Conservation (phyloP, 2,797 vertebrate species). For the Dicrostonyx torquatus region DNA sequence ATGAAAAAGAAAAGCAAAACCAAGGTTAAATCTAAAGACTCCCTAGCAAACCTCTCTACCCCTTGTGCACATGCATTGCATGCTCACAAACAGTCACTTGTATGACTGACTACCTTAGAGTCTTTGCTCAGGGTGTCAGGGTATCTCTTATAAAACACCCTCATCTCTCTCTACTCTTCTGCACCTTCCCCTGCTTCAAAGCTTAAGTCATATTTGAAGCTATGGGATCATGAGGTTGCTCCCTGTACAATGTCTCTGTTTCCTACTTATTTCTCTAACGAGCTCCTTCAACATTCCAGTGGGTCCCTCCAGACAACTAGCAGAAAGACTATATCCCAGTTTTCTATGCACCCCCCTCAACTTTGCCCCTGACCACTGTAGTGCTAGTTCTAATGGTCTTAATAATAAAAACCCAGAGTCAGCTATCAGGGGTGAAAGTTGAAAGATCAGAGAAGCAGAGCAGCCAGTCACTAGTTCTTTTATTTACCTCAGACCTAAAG, state of each 20-base stretch:
- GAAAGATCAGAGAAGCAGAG: too few relatives aligned
- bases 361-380: background rate
- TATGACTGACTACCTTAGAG: background rate
- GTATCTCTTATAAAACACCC: slow-evolving; percentile 1
- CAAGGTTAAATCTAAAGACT: background rate
- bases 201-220: background rate
- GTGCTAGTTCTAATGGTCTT: too few relatives aligned
- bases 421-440: too few relatives aligned
- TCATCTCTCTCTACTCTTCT: background rate
- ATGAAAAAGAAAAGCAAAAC: background rate
- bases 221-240: background rate
- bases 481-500: too few relatives aligned
- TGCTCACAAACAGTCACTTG: background rate
- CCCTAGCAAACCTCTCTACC: background rate
- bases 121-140: background rate
- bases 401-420: too few relatives aligned
- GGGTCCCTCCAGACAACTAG: background rate
- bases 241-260: background rate
- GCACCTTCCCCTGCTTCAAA: background rate
- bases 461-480: too few relatives aligned
- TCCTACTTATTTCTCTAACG: background rate
- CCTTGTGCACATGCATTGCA: accelerated
- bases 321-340: background rate
- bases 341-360: background rate
- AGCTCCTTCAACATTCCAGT: background rate